Base-by-base conservation (phyloP, 2,888 invertebrate species). In the Drosophila hawaiiensis region DNA sequence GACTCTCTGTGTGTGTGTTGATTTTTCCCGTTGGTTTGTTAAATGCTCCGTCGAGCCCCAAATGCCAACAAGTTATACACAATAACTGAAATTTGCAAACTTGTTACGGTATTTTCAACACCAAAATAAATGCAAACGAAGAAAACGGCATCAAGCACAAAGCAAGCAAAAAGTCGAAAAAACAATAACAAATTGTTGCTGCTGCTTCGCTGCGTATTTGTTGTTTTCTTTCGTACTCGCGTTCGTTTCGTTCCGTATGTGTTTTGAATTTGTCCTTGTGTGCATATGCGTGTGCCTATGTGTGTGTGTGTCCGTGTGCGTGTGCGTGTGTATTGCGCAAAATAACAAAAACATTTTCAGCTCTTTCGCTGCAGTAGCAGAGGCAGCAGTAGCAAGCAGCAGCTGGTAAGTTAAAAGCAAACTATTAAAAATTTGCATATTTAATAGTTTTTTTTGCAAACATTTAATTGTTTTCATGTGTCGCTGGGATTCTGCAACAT, bases 121-220 rank as follows among this genome's bases (percentile, higher is more conserved):
- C 63, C 53, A 67, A 60, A 28, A 55, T 37, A 59, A 29, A 28
- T 25, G 53, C n/a, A 39, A 66, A 64, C 39, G 31, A 29, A 31
- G 63, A 60, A 41, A 39, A 73, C 47, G 67, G 65, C 56, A 62
- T 65, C 56, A 67, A 61, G 52, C 60, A 39, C 16, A 4, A 47
- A 39, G 67, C 43, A 69, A 64, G 54, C 63, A 47, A 78, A 59
- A 1, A 9, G 4, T 4, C 16, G 16, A 25, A 47, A 47, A 9
- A 85, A 80, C 77, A 83, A 83, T 76, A 86, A 73, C 73, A 80
- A 80, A 80, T 77, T 72, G 76, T 83, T 85, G 82, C 82, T 67
- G 69, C 66, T 65, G 49, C 28, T 58, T 31, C 41, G 54, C 49
- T 58, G 60, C 29, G 63, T 59, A 67, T 62, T 82, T 47, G 25